Evolutionary conservation across 2,797 vertebrate genomes (phyloP), one percentile per base, ranked within the genome.

Genomic region (Scleropages formosus): DNA sequence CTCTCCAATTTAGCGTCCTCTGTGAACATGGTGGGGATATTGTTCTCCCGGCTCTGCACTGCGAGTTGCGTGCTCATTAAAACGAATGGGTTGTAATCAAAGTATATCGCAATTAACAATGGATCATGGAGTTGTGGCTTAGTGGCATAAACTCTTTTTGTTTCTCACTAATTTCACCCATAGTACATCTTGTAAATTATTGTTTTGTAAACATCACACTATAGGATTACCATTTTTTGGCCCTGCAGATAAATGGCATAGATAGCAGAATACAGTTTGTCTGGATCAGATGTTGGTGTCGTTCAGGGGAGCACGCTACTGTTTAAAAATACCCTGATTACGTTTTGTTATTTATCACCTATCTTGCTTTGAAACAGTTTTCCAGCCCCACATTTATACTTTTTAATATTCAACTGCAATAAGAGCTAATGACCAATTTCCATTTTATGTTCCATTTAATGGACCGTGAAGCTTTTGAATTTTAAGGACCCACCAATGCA

Each of bases 11-110:
- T 88, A 79, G 82, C 84, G 83, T 73, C 81, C 59, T 66, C 81
- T 81, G 83, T 69, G 83, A 88, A 87, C 84, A 82, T 51, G 73
- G 80, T 76, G 72, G 72, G 82, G 75, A 83, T 78, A 85, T 88
- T 87, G 85, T 88, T 84, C 79, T 81, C 77, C 24, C 11, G 47
- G 72, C 77, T 76, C 70, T 18, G 66, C 49, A 47, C 70, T 62
- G 76, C 76, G 75, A 73, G 75, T 73, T 47, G 74, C 15, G 85
- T 84, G 83, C 90, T 92, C 90, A 91, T 93, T 93, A 92, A 93
- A 93, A 90, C 87, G 89, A 84, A 90, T 90, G 89, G 84, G 27
- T 71, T 18, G 84, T 91, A 91, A 92, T 93, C 89, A 91, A 89
- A 90, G 87, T 87, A 86, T 79, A 81, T 83, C 83, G 88, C 89